Base-by-base conservation (phyloP, 2,888 invertebrate genomes). In the Hemicrepidius hirtus region DNA sequence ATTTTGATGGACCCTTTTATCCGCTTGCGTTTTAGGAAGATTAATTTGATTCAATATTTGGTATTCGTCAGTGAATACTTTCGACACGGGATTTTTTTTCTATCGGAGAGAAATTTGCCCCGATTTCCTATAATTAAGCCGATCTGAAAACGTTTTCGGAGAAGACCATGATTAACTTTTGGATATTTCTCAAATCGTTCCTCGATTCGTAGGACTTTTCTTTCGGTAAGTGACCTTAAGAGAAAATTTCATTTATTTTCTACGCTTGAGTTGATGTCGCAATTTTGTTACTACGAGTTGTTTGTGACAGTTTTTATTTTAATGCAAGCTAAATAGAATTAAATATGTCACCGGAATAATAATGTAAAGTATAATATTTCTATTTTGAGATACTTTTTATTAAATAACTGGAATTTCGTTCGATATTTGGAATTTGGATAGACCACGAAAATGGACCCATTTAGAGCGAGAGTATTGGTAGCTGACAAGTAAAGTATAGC, bases 11-110 rank as follows among this genome's bases (percentile, higher is more conserved):
- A 59, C 67, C 57, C 57, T 44, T 49, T 46, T 68, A 60, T 44
- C 44, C 60, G 60, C 64, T 28, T 37, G 64, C 64, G 50, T 49
- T 46, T 28, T 62, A 28, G 35, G 21, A 28, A 62, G 62, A 64
- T 64, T 64, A 64, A 64, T 64, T 64, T 35, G 18, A 35, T 49
- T 64, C 64, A 64, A 64, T 64, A 64, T 64, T 64, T 46, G 64
- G 24, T 40, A 59, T 59, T 59, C 59, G 37, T 59, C 59, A 40
- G 37, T 44, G 62, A 44, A 62, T 41, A 21, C 62, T 44, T 9
- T 59, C 37, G 1, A 7, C 10, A 37, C 16, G 59, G 18, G 18
- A 12, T 59, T 44, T 44, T 21, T n/a, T 57, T 18, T 55, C 55
- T 13, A 55, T n/a, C 6, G 10, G 4, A 32, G 18, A 7, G 12